Evolutionary conservation across 2,888 invertebrate genomes (phyloP), one percentile per base, ranked within the genome.

Genomic region (Gonocerus acuteangulatus): DNA sequence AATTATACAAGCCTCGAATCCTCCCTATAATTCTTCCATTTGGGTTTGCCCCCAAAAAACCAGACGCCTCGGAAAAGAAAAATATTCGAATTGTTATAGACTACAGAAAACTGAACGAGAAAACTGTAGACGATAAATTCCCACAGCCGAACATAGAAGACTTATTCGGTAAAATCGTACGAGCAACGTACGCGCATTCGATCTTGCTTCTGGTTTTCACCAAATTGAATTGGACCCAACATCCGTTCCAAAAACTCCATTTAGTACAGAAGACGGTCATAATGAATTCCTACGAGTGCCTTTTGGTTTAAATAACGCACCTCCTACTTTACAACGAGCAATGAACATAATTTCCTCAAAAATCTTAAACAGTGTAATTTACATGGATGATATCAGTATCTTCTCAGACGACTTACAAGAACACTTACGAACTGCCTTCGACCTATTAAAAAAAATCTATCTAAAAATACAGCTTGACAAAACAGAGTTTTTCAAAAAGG

Each of bases 121-220:
- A 36, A 36, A 54, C 54, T n/a, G 19, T 36, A n/a, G 32, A 32
- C 11, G 54, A 54, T 21, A 54, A 36, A 39, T 54, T 23, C 32
- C 49, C 49, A 23, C 13, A 23, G 2, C 49, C 54, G 2, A 39
- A 39, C 39, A 54, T 54, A 16, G 54, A 54, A 15, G 67, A 69
- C 39, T 62, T 67, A 32, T 49, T 68, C 7, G 67, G 67, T 1
- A 32, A 32, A 32, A 32, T 32, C 6, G 32, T 6, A 9, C 6
- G 32, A 32, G 32, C 32, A 69, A 66, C 32, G 67, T 68, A 22
- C 67, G n/a, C n/a, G n/a, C n/a, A n/a, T n/a, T n/a, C n/a, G n/a
- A n/a, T n/a, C n/a, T n/a, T n/a, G n/a, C n/a, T n/a, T n/a, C n/a
- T n/a, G n/a, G n/a, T n/a, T n/a, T n/a, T n/a, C n/a, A n/a, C n/a